These are phyloP conservation scores for Polypterus senegalus DNA, from an alignment of 2,113 vertebrate genomes.

Conservation along the genomic window DNA sequence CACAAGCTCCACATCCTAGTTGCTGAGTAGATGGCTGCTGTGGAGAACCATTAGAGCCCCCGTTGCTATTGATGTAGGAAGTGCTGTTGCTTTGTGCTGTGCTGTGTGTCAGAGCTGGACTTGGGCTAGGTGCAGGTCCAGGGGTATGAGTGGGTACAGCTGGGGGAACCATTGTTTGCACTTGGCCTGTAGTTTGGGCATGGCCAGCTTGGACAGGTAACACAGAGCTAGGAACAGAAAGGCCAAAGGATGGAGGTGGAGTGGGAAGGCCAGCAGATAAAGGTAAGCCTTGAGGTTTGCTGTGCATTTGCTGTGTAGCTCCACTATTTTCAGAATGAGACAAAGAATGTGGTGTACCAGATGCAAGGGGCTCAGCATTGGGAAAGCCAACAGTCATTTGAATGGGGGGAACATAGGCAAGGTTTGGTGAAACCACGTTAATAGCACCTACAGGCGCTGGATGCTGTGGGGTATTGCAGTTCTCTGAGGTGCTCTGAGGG, in stretches of 20 bases:
- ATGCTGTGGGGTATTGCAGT: conserved; percentile 38
- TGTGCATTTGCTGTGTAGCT: conserved; percentile 48
- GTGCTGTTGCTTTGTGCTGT: conserved; percentile 74
- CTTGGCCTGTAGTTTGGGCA: conserved; percentile 45
- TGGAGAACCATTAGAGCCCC: conserved; percentile 42
- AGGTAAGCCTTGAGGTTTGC: conserved; percentile 60
- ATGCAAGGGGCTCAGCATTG: conserved; percentile 40
- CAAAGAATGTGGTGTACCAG: conserved; percentile 51
- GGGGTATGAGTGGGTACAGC: conserved; percentile 75
- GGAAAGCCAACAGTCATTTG: conserved; percentile 30
- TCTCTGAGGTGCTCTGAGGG: conserved; percentile 42
- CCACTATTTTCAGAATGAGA: conserved; percentile 60
- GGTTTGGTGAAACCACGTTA: conserved; percentile 53
- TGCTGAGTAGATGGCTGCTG: conserved; percentile 41
- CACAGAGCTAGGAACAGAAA: conserved; percentile 47
- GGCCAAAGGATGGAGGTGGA: conserved; percentile 49
- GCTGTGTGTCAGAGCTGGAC: conserved; percentile 75
- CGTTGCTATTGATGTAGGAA: conserved; percentile 60
- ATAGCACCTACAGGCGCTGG: conserved; percentile 51
- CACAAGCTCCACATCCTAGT: conserved; percentile 70
- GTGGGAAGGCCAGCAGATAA: conserved; percentile 52
- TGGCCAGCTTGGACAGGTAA: conserved; percentile 44
- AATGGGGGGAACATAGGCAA: conserved; percentile 35
- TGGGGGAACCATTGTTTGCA: conserved; percentile 54
- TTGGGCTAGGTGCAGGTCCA: conserved; percentile 71